Conservation (phyloP, 2,888 invertebrate genomes). For the Kryphioiulus occultus region DNA sequence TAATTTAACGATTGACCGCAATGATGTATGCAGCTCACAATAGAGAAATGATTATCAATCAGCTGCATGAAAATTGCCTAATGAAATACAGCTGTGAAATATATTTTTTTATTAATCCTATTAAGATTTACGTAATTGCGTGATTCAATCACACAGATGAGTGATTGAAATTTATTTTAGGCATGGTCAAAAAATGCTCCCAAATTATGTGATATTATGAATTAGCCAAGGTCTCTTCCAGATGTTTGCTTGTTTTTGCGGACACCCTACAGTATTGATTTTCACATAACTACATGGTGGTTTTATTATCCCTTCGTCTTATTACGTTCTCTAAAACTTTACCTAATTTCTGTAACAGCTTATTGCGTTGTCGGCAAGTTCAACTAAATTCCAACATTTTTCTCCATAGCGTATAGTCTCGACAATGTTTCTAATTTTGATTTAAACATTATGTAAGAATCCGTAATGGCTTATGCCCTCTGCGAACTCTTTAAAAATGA, state of each 20-base stretch:
- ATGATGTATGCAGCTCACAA: background rate
- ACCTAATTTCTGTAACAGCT: background rate
- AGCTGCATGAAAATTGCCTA: background rate
- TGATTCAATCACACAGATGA: background rate
- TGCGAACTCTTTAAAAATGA: no score
- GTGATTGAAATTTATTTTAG: background rate
- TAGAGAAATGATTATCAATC: background rate
- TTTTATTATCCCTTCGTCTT: background rate
- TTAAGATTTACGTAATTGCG: background rate
- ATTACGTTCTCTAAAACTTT: background rate
- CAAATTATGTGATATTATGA: no score
- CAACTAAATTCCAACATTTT: no score
- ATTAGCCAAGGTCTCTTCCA: no score
- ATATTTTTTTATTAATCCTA: background rate
- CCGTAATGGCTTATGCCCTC: background rate
- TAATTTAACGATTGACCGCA: background rate
- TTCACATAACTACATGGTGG: background rate
- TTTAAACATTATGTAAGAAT: background rate
- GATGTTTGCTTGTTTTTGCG: background rate
- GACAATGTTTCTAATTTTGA: background rate
- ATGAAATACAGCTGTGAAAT: background rate
- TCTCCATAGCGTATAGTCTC: no score
- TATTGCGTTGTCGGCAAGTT: background rate
- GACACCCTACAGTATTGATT: background rate
- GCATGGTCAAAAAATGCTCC: background rate